phyloP scores from a whole-genome alignment of 2,113 vertebrate species.

The Apistogramma diplotaenia region DNA sequence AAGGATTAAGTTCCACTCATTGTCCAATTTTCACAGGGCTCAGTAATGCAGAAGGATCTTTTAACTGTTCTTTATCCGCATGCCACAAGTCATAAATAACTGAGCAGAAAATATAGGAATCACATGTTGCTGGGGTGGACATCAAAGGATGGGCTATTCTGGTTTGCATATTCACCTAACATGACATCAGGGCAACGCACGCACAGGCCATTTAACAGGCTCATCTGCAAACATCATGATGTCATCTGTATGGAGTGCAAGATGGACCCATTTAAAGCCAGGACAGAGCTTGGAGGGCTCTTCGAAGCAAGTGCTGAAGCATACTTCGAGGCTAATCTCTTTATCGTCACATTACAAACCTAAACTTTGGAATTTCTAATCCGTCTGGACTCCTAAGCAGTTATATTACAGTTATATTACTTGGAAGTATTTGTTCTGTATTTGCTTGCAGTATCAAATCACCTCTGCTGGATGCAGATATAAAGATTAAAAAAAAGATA shows the following conservation, averaged over 20 bases:
- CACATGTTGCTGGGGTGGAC: conserved; percentile 63
- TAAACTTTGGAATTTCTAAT: neutral
- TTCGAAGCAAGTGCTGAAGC: conserved; percentile 28
- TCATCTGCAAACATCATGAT: conserved; percentile 70
- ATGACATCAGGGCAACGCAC: conserved; percentile 59
- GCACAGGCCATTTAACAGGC: conserved; percentile 62
- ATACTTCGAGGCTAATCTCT: conserved; percentile 22
- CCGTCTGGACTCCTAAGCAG: neutral
- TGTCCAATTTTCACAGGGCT: conserved; percentile 58
- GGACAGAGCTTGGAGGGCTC: conserved; percentile 19
- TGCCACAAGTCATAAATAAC: conserved; percentile 72
- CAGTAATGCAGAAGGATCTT: conserved; percentile 52
- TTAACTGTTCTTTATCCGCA: conserved; percentile 64
- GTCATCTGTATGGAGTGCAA: conserved; percentile 56
- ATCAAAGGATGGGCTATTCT: conserved; percentile 62
- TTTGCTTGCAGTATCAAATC: neutral
- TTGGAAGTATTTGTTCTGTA: neutral
- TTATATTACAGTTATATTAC: neutral
- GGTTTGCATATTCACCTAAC: conserved; percentile 63
- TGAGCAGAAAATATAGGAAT: conserved; percentile 65
- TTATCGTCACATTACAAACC: conserved; percentile 18
- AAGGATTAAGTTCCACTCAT: conserved; percentile 67
- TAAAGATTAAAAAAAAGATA: neutral
- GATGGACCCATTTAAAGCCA: conserved; percentile 60
- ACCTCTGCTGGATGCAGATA: neutral